Base-by-base conservation (phyloP, 2,797 vertebrate species). In the Neosilurus hyrtlii region DNA sequence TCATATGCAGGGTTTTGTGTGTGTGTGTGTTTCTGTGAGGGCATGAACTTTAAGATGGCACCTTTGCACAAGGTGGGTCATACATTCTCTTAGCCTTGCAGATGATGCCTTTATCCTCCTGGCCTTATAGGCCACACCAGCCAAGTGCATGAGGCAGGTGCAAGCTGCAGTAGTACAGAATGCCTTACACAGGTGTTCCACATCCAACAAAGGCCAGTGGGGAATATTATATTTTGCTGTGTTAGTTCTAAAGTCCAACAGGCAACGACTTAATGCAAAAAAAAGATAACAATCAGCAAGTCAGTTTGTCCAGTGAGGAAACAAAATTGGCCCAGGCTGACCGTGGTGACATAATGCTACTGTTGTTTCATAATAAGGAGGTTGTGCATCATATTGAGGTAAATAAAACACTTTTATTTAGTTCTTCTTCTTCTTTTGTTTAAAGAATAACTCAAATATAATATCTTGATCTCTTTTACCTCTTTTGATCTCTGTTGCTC, bases 71-170 rank as follows among this genome's bases (percentile, higher is more conserved):
- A 59, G 52, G 67, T 14, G 61, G 87, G 87, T 86, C 85, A 84
- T 85, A 24, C 22, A 10, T 85, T 84, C 76, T 82, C 37, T 86
- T 86, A 89, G 84, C 88, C 83, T 80, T 81, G 66, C 56, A 80
- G 82, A 76, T 81, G 62, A 82, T 86, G 84, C 80, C 79, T 86
- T 88, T 86, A 88, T 88, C 85, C 82, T 88, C 70, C 56, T 88
- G 87, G 80, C 87, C 87, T 81, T 72, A 80, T 54, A 54, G 80
- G 76, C 35, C 83, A 83, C 67, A 78, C 84, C 76, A 80, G 80
- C 82, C 9, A 24, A 67, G 76, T 4, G 14, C 73, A 26, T 76
- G 72, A 85, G 51, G 85, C 87, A 88, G 87, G 85, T 88, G 87
- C 80, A 85, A 22, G 80, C 66, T 83, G 68, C 56, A 80, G 63